Percentiles rank a stretch among this genome's conserved stretches.
Conservation (phyloP, 2,797 vertebrate species). For the Danio kyathit region DNA sequence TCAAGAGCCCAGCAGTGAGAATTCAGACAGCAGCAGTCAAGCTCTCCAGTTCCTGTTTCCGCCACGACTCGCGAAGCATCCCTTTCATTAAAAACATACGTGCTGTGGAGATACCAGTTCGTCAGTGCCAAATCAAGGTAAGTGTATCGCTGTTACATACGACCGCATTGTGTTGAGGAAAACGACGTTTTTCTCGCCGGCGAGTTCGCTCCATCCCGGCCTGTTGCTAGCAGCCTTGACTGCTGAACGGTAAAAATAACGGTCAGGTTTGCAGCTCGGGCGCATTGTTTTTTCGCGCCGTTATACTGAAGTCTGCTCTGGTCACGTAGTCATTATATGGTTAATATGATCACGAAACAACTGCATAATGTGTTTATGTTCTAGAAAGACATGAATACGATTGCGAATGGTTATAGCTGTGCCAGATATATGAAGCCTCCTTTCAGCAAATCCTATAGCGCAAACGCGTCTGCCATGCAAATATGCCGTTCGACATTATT, state of each 20-base stretch:
- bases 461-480: background rate
- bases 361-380: background rate
- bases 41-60: slow-evolving; percentile 66
- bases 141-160: slow-evolving; percentile 27
- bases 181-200: slow-evolving; percentile 49
- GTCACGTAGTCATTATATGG: background rate
- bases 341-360: background rate
- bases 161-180: slow-evolving; percentile 17
- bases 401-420: background rate
- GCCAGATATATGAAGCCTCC: slow-evolving; percentile 20
- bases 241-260: slow-evolving; percentile 58
- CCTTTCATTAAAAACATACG: slow-evolving; percentile 31
- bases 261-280: slow-evolving; percentile 49
- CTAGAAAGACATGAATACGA: background rate
- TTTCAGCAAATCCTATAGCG: background rate
- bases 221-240: slow-evolving; percentile 64
- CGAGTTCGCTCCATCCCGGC: slow-evolving; percentile 62
- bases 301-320: background rate
- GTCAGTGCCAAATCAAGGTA: slow-evolving; percentile 52
- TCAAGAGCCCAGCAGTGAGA: slow-evolving; percentile 58
- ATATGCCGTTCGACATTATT: background rate
- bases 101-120: slow-evolving; percentile 33
- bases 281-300: slow-evolving; percentile 48
- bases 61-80: slow-evolving; percentile 56
- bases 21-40: slow-evolving; percentile 52